These are phyloP conservation scores for Pangasius djambal DNA, from an alignment of 2,797 vertebrate genomes.

Conservation along the genomic window DNA sequence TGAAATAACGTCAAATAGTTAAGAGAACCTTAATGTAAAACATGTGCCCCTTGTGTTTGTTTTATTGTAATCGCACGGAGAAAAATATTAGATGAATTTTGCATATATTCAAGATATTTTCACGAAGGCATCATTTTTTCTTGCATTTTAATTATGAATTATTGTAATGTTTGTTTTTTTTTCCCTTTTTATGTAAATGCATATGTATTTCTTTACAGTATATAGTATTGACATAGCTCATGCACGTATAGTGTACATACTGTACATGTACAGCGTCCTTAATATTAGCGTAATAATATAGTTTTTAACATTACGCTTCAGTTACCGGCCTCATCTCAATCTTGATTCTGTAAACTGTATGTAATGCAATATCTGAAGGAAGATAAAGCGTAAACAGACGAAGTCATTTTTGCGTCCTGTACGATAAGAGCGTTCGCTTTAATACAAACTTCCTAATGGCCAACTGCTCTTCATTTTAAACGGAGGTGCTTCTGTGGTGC, in stretches of 20 bases:
- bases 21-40: too few relatives aligned
- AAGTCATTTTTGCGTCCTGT: background rate
- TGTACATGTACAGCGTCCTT: background rate
- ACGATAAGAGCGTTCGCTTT: background rate
- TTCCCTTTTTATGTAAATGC: background rate
- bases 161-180: background rate
- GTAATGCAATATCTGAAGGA: too few relatives aligned
- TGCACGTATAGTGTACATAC: background rate
- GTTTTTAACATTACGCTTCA: background rate
- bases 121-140: background rate
- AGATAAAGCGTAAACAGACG: background rate
- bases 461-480: background rate
- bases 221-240: background rate
- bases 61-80: background rate
- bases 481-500: background rate
- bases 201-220: background rate
- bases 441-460: background rate
- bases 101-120: background rate
- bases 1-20: too few relatives aligned
- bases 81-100: background rate
- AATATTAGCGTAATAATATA: background rate
- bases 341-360: background rate
- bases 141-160: background rate
- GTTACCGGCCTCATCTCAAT: background rate
- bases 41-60: too few relatives aligned